These are phyloP conservation scores for Danaus plexippus DNA, from an alignment of 1,140 invertebrate species.

Conservation along the genomic window DNA sequence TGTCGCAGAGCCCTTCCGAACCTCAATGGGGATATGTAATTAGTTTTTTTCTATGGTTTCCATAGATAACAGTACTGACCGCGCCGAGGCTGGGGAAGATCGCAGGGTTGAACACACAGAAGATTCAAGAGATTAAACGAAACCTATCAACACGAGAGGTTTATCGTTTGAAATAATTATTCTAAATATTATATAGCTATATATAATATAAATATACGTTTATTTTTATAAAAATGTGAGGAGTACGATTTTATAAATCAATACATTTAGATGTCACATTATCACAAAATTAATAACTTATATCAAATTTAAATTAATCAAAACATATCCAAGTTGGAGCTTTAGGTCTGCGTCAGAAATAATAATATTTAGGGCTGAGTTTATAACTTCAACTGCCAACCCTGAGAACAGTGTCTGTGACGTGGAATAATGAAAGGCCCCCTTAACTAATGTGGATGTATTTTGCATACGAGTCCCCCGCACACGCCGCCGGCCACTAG, in stretches of 20 bases:
- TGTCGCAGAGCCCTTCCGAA: conserved; percentile 30
- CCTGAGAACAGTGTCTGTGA: conserved; percentile 45
- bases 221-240: too few species aligned
- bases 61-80: conserved; percentile 57
- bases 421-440: conserved; percentile 53
- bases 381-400: conserved; percentile 22
- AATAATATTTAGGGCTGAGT: too few species aligned
- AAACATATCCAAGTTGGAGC: not conserved
- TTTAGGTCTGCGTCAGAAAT: conserved; percentile 21
- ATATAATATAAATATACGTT: too few species aligned
- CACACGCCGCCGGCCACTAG: conserved; percentile 20
- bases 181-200: too few species aligned
- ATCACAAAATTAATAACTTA: too few species aligned
- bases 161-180: too few species aligned
- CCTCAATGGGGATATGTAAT: conserved; percentile 51
- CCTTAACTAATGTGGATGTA: conserved; percentile 38
- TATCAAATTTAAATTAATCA: too few species aligned
- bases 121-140: too few species aligned
- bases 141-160: too few species aligned
- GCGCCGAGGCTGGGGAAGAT: conserved; percentile 32
- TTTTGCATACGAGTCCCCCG: conserved; percentile 54
- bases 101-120: conserved; percentile 18
- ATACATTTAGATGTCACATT: too few species aligned
- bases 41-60: conserved; percentile 61
- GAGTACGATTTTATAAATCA: too few species aligned